Conservation (phyloP, 53 echinoderm and acorn worm species). For the Antedon mediterranea region DNA sequence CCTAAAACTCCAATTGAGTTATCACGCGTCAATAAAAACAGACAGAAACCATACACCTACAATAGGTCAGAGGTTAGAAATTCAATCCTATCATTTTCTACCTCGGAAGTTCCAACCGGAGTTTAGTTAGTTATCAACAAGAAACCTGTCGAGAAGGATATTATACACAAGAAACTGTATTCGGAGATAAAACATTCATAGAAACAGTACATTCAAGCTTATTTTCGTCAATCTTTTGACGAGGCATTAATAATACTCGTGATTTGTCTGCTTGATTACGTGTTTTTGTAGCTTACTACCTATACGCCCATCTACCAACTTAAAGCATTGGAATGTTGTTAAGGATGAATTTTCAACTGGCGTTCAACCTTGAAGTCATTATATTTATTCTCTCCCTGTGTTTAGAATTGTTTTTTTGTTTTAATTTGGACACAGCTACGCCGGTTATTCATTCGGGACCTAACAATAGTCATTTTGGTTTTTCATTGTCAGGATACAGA, state of each 20-base stretch:
- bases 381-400: not conserved
- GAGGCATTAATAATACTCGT: no score
- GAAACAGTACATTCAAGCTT: no score
- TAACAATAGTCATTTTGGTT: not conserved
- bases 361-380: not conserved
- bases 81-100: not conserved
- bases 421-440: not conserved
- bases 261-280: not conserved
- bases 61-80: not conserved
- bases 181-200: no score
- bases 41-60: no score
- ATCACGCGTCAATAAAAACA: no score
- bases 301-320: not conserved
- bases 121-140: not conserved
- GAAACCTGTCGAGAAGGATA: not conserved
- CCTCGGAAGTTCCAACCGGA: not conserved
- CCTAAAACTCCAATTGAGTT: no score
- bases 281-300: not conserved
- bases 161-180: not conserved
- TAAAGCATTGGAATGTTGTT: not conserved
- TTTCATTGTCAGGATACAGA: not conserved
- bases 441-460: not conserved
- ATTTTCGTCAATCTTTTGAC: no score
- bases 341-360: not conserved
- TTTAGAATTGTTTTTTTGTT: not conserved